Conservation (phyloP, 2,797 vertebrate genomes). For the Xiphorhynchus erythropygius region DNA sequence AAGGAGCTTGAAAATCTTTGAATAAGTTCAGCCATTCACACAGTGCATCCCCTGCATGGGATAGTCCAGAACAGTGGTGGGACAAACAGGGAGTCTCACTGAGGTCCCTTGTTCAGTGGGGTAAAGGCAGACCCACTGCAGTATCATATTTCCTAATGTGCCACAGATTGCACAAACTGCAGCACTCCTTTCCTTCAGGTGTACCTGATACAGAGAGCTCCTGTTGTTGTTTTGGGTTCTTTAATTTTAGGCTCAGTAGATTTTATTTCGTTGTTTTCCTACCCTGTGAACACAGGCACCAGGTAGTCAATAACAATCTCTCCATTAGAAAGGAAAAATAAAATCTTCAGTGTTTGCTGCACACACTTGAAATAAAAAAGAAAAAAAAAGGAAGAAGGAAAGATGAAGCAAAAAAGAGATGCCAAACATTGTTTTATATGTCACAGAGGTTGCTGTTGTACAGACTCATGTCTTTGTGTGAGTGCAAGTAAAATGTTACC, state of each 20-base stretch:
- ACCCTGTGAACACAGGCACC: not conserved
- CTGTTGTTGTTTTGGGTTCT: slow-evolving; percentile 13
- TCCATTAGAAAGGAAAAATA: slow-evolving; percentile 37
- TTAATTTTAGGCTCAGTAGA: slow-evolving; percentile 31
- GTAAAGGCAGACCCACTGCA: not conserved
- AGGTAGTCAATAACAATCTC: slow-evolving; percentile 18
- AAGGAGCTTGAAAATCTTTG: not conserved
- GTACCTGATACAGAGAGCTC: not conserved
- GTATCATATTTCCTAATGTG: not conserved
- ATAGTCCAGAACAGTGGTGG: not conserved
- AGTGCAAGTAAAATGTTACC: not conserved
- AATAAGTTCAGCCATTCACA: not conserved
- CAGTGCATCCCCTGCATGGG: not conserved
- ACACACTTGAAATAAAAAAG: not conserved
- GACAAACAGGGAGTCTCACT: not conserved
- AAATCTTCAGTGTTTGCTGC: slow-evolving; percentile 12
- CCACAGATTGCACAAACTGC: not conserved
- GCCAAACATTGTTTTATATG: slow-evolving; percentile 9
- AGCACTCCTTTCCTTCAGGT: not conserved
- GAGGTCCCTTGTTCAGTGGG: not conserved
- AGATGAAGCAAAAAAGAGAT: slow-evolving; percentile 24
- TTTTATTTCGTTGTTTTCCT: slow-evolving; percentile 51
- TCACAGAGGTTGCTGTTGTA: not conserved
- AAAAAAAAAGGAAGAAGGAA: not conserved
- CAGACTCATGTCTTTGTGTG: not conserved